Base-by-base conservation (phyloP, 1,140 invertebrate species). In the Drosophila athabasca region DNA sequence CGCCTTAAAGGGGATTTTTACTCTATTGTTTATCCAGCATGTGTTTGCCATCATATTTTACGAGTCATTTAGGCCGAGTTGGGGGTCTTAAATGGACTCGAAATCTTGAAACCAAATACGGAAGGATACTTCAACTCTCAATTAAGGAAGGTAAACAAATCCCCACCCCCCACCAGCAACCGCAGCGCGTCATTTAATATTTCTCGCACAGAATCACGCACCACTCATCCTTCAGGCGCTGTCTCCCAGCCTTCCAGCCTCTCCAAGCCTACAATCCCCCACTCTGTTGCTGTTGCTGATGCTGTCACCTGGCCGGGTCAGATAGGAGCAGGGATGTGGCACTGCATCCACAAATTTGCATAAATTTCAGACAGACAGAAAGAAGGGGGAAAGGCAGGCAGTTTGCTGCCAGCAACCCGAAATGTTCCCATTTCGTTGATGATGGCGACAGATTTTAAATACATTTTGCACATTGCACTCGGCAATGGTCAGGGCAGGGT, bases 391-490 rank as follows among this genome's bases (percentile, higher is more conserved):
- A 5, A 19, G 39, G 29, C 7, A 19, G 39, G 29, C 7, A 54
- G 41, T 29, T 15, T 19, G 9, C 29, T 9, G 22, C 41, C 29
- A n/a, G 43, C 57, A 69, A 68, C 51, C 51, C 29, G 52, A 69
- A 70, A 70, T 70, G 52, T 69, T 45, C 64, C 67, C 66, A 68
- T 70, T 70, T 58, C 67, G 67, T 70, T 70, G 71, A 75, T 67
- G 72, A 70, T 31, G 54, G 53, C 50, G 62, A 68, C 72, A 76
- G 72, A 58, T 74, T 76, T 76, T 76, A 76, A 76, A 76, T 76
- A 76, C 72, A 76, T 76, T 76, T 76, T 76, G 50, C 72, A 76
- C 62, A 29, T 51, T 46, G 26, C 49, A 59, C 53, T 57, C 59
- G 70, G 68, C 60, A 41, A 13, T 45, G 67, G 51, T 39, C 35